Evolutionary conservation across 1,140 invertebrate species (phyloP).

Genomic region (Homarus americanus): DNA sequence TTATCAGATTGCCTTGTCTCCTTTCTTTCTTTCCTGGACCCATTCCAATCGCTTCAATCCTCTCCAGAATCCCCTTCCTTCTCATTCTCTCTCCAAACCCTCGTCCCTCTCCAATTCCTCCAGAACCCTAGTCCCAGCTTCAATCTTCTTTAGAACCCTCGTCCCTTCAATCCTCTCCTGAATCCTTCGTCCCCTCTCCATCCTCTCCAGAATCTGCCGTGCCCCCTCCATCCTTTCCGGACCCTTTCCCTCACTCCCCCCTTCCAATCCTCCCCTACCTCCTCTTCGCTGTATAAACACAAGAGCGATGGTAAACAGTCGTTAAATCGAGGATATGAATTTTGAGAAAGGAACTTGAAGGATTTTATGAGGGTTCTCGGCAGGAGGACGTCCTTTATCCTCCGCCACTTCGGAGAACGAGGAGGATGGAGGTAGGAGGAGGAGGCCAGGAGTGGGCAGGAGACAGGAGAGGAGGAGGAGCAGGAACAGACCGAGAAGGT

Average conservation of each 20-base stretch:
- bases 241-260: not conserved
- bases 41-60: not conserved
- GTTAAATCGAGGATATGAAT: conserved; percentile 73
- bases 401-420: no score
- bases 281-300: conserved; percentile 67
- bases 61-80: no score
- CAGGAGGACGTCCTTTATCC: conserved; percentile 65
- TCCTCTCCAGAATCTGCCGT: no score
- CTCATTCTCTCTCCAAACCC: no score
- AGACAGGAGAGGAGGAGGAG: not conserved
- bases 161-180: no score
- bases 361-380: conserved; percentile 70
- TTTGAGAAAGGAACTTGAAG: conserved; percentile 72
- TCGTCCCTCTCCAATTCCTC: no score
- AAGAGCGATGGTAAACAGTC: conserved; percentile 72
- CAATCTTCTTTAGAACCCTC: no score
- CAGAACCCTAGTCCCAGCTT: no score
- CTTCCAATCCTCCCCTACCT: not conserved
- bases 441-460: not conserved
- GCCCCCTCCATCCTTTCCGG: no score
- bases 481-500: not conserved
- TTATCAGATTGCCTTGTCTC: no score
- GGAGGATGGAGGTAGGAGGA: conserved; percentile 44
- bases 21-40: not conserved
- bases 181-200: not conserved